phyloP scores from a whole-genome alignment of 2,113 vertebrate genomes.

The Mesembrinibis cayennensis region DNA sequence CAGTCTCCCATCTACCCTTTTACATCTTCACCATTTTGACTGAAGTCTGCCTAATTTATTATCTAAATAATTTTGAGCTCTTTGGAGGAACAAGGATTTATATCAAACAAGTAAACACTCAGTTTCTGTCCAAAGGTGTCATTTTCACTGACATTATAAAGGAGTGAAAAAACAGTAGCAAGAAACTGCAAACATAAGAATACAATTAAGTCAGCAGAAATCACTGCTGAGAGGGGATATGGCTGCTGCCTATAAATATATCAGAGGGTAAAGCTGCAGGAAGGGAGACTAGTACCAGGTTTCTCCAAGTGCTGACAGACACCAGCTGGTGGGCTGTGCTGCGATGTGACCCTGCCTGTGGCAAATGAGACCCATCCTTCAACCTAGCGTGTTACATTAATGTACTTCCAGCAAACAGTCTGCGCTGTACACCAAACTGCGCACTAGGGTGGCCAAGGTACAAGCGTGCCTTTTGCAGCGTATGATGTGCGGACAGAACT shows the following conservation, averaged over 20 bases:
- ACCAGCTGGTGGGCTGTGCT: not conserved
- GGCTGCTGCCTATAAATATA: not conserved
- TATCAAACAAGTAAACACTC: not conserved
- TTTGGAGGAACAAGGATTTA: not conserved
- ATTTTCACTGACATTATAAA: not conserved
- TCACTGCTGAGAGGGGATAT: not conserved
- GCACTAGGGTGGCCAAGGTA: not conserved
- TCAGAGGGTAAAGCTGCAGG: not conserved
- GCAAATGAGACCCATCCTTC: not conserved
- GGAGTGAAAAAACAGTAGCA: not conserved
- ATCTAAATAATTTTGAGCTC: not conserved
- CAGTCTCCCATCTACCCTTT: not conserved
- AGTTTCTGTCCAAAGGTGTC: not conserved
- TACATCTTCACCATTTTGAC: not conserved
- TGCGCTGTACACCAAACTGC: not conserved
- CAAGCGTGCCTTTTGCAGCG: not conserved
- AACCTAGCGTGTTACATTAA: not conserved
- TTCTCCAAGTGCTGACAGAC: not conserved
- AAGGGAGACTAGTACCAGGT: not conserved
- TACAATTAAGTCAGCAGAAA: conserved; percentile 5
- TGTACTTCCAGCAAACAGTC: not conserved
- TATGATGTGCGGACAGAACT: not conserved
- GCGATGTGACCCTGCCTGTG: not conserved
- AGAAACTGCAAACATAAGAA: not conserved
- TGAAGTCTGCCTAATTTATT: not conserved